Percentiles rank a stretch among this genome's conserved stretches.
Evolutionary conservation across 2,888 invertebrate genomes (phyloP).

Genomic region (Schrankia costaestrigalis): DNA sequence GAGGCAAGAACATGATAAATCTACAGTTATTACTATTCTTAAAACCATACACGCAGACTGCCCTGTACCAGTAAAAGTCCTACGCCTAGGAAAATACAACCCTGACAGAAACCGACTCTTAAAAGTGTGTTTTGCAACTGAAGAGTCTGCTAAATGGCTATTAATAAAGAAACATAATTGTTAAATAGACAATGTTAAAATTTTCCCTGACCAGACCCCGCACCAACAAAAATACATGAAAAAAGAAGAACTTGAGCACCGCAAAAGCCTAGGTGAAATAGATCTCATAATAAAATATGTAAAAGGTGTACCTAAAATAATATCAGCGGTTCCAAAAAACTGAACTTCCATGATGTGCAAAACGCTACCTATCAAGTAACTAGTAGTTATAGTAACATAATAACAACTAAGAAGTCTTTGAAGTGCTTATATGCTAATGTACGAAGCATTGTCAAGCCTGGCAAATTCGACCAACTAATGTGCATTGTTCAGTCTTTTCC

Average conservation of each 20-base stretch:
- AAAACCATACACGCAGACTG: background rate
- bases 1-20: background rate
- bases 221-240: background rate
- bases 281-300: slow-evolving; percentile 30
- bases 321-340: background rate
- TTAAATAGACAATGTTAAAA: background rate
- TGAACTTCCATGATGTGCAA: background rate
- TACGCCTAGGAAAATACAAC: background rate
- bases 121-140: background rate
- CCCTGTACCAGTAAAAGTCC: background rate
- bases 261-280: slow-evolving; percentile 21
- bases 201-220: background rate
- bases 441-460: slow-evolving; percentile 15
- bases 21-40: background rate
- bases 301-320: slow-evolving; percentile 23
- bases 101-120: background rate
- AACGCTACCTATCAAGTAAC: slow-evolving; percentile 6
- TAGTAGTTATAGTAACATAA: slow-evolving; percentile 14
- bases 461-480: slow-evolving; percentile 19
- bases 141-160: background rate
- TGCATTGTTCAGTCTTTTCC: slow-evolving; percentile 12
- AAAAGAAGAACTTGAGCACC: background rate
- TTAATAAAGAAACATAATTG: background rate
- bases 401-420: slow-evolving; percentile 6
- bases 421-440: slow-evolving; percentile 16